Conservation (phyloP, 2,888 invertebrate genomes). For the Himalopsyche kuldschensis region DNA sequence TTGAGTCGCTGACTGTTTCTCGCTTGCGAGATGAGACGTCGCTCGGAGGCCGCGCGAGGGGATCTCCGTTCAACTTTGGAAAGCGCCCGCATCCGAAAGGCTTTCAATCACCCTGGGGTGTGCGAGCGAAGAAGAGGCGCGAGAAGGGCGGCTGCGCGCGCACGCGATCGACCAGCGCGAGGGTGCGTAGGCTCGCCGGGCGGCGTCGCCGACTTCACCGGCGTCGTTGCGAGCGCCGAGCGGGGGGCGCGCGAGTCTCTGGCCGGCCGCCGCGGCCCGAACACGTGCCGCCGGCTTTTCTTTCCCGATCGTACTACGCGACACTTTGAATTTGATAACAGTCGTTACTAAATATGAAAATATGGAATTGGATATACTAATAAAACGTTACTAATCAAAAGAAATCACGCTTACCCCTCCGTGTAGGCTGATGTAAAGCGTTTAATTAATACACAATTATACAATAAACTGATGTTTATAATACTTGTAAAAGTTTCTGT, state of each 20-base stretch:
- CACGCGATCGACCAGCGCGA: conserved; percentile 34
- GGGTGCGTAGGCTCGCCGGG: conserved; percentile 11
- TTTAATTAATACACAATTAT: not conserved
- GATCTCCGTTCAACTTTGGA: conserved; percentile 27
- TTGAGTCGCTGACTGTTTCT: not conserved
- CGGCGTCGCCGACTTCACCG: not conserved
- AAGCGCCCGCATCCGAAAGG: conserved; percentile 33
- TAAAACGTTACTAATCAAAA: not conserved
- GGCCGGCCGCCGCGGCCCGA: conserved; percentile 23
- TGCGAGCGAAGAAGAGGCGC: conserved; percentile 10
- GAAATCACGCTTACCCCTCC: not conserved
- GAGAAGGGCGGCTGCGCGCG: conserved; percentile 26
- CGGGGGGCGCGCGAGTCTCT: conserved; percentile 21
- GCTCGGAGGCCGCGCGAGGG: conserved; percentile 2
- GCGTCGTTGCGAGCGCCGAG: conserved; percentile 1
- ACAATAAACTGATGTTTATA: not conserved
- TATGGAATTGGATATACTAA: not conserved
- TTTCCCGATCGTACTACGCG: conserved; percentile 6
- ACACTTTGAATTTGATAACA: not conserved
- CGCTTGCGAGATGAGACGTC: not conserved
- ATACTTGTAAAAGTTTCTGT: conserved; percentile 1
- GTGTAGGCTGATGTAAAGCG: not conserved
- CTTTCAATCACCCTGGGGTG: conserved; percentile 27
- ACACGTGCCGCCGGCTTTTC: conserved; percentile 13
- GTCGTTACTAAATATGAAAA: not conserved